These are phyloP conservation scores for Cynodonichthys magdalenae DNA, from an alignment of 2,797 vertebrate genomes.

Conservation along the genomic window DNA sequence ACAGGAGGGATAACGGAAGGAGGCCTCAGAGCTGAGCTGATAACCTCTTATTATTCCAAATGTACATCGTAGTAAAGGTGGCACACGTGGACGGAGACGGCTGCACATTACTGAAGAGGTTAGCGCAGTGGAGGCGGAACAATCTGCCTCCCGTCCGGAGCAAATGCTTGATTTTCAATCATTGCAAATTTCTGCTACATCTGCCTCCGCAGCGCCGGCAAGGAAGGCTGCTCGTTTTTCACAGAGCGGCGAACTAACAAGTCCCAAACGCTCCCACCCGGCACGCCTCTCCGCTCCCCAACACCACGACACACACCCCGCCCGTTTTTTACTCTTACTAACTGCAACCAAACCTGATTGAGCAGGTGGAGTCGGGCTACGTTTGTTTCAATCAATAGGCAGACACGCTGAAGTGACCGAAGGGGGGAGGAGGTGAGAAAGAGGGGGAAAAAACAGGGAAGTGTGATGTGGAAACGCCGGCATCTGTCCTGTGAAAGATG, in stretches of 20 bases:
- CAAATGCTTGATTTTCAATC: slow-evolving; percentile 55
- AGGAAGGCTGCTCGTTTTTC: slow-evolving; percentile 38
- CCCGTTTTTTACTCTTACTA: slow-evolving; percentile 33
- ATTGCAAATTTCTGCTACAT: slow-evolving; percentile 41
- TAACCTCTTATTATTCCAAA: slow-evolving; percentile 16
- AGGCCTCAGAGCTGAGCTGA: slow-evolving; percentile 26
- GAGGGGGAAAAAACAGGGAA: neutral
- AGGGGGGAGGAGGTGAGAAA: neutral
- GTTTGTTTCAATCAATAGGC: slow-evolving; percentile 71
- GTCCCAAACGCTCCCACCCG: slow-evolving; percentile 6
- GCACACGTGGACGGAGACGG: slow-evolving; percentile 9
- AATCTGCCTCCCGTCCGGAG: slow-evolving; percentile 21
- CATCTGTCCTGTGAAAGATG: slow-evolving; percentile 70
- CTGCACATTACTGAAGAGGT: neutral
- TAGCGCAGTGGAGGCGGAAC: neutral
- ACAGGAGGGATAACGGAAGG: slow-evolving; percentile 12
- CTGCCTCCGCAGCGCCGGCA: slow-evolving; percentile 30
- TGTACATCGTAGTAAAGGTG: slow-evolving; percentile 12
- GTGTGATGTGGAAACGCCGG: slow-evolving; percentile 30
- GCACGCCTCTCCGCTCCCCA: neutral
- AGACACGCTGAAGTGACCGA: slow-evolving; percentile 48
- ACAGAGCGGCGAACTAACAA: slow-evolving; percentile 21
- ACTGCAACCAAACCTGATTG: slow-evolving; percentile 68
- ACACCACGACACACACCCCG: slow-evolving; percentile 12
- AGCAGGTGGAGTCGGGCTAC: slow-evolving; percentile 67